Conservation (phyloP, 2,888 invertebrate species). For the Cephalotes varians region DNA sequence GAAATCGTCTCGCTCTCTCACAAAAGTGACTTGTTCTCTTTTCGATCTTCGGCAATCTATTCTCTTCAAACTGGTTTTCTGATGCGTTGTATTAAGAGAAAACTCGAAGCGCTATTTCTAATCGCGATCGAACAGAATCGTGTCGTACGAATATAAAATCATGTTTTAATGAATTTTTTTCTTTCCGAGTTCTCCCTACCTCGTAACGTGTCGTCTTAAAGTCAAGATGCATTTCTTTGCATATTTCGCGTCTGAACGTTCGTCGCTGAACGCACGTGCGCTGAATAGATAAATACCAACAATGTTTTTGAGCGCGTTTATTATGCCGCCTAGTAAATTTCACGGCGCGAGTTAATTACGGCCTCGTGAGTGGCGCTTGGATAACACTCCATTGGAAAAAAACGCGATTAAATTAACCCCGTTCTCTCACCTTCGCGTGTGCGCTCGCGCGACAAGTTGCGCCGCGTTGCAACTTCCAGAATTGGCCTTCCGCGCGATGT, state of each 20-base stretch:
- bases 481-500: constrained; percentile 37
- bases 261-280: background rate
- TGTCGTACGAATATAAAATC: background rate
- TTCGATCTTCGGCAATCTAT: background rate
- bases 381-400: constrained; percentile 34
- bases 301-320: background rate
- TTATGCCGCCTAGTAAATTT: constrained; percentile 13
- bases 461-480: constrained; percentile 63
- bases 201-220: background rate
- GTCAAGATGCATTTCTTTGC: background rate
- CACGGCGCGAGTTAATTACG: constrained; percentile 34
- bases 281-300: constrained; percentile 4
- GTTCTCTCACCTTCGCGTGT: constrained; percentile 25
- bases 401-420: constrained; percentile 44
- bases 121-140: background rate
- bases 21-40: background rate
- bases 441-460: constrained; percentile 52
- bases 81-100: background rate
- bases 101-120: background rate
- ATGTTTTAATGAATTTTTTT: background rate
- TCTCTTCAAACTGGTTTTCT: background rate
- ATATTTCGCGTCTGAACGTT: background rate
- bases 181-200: no score
- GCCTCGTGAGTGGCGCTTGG: constrained; percentile 29
- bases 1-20: background rate